Conservation (phyloP, 1,140 invertebrate species). For the Bombus cullumanus region DNA sequence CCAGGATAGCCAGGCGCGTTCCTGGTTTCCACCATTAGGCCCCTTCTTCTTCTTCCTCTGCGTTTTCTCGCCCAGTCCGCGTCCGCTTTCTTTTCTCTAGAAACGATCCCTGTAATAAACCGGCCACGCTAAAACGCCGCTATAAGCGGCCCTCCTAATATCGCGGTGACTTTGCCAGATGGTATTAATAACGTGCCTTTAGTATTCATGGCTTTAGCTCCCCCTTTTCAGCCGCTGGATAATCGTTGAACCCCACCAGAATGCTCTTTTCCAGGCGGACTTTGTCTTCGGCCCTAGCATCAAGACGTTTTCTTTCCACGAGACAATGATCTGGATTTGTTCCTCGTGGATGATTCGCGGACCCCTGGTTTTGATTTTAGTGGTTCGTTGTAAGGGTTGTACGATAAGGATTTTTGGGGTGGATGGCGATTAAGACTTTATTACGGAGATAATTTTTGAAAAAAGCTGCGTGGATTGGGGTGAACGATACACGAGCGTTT, state of each 20-base stretch:
- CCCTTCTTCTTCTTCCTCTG: conserved; percentile 20
- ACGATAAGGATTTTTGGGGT: neutral
- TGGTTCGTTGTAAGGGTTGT: neutral
- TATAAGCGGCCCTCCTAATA: conserved; percentile 32
- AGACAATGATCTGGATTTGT: neutral
- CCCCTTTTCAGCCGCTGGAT: neutral
- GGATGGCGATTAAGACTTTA: neutral
- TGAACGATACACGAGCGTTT: neutral
- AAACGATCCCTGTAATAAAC: conserved; percentile 47
- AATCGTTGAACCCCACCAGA: neutral
- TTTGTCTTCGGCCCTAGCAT: too few relatives aligned
- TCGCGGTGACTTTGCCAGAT: conserved; percentile 43
- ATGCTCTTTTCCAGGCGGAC: neutral
- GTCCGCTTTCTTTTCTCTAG: neutral
- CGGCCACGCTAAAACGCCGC: conserved; percentile 21
- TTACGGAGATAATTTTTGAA: neutral
- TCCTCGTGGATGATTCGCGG: neutral
- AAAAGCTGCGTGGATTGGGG: neutral
- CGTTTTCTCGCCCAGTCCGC: neutral
- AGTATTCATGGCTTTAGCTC: conserved; percentile 44
- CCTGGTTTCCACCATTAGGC: conserved; percentile 39
- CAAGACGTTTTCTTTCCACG: neutral
- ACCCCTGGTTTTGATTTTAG: neutral
- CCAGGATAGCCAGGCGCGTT: conserved; percentile 28
- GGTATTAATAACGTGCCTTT: conserved; percentile 51